A percentile compares a stretch with the other conserved stretches of the same genome.
phyloP scores from a whole-genome alignment of 2,888 invertebrate species.

The Poecilobothrus nobilitatus region DNA sequence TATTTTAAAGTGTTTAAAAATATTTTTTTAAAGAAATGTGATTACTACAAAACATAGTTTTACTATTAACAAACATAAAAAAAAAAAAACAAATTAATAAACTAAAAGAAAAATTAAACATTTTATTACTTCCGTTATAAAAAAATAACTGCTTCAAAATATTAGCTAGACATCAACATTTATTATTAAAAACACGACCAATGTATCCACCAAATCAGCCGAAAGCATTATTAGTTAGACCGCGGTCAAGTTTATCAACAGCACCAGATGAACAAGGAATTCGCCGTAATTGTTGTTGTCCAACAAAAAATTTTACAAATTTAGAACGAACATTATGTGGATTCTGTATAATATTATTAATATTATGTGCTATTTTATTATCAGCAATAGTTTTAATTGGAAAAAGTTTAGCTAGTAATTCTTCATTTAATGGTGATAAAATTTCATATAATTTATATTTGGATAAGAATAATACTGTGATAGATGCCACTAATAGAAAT shows the following conservation, averaged over 20 bases:
- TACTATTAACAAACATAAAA: too few species aligned
- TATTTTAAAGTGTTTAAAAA: too few species aligned
- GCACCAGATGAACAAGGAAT: constrained; percentile 39
- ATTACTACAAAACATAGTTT: too few species aligned
- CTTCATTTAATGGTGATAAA: constrained; percentile 16
- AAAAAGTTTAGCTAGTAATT: constrained; percentile 23
- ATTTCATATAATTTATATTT: constrained; percentile 20
- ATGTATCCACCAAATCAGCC: constrained; percentile 36
- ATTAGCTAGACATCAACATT: constrained; percentile 21
- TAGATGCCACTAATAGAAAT: neutral
- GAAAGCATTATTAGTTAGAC: constrained; percentile 31
- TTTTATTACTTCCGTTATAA: too few species aligned
- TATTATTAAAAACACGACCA: neutral
- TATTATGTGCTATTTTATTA: constrained; percentile 37
- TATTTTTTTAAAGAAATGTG: too few species aligned
- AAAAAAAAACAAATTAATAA: too few species aligned
- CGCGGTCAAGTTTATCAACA: constrained; percentile 40
- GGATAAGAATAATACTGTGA: constrained; percentile 1
- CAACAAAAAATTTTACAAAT: constrained; percentile 28
- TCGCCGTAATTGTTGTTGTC: neutral
- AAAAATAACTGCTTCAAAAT: constrained; percentile 13
- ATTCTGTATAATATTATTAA: constrained; percentile 39
- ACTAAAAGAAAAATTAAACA: too few species aligned
- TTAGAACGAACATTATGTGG: constrained; percentile 38
- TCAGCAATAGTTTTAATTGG: constrained; percentile 41